phyloP scores from a whole-genome alignment of 1,140 invertebrate species.

The Ooceraea biroi region DNA sequence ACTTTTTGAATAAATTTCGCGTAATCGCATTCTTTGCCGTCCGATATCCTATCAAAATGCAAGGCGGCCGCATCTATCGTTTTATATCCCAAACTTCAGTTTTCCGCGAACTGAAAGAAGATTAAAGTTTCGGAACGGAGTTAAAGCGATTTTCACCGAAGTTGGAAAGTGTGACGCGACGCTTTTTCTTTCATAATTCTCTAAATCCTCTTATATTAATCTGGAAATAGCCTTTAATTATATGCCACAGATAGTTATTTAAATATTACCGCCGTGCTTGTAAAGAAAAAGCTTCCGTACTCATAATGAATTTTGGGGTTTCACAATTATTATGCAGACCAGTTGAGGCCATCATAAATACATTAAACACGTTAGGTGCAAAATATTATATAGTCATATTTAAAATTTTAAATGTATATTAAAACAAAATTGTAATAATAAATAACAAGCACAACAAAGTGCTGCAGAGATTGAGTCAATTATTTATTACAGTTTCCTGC shows the following conservation, averaged over 20 bases:
- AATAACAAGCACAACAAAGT: not conserved
- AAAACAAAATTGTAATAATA: not conserved
- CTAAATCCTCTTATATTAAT: slow-evolving; percentile 67
- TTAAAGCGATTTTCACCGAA: slow-evolving; percentile 67
- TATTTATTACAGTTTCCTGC: not conserved
- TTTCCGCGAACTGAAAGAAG: slow-evolving; percentile 68
- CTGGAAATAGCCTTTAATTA: slow-evolving; percentile 59
- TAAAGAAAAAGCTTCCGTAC: not conserved
- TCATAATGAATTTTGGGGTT: not conserved
- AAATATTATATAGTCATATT: not conserved
- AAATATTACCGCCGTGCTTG: slow-evolving; percentile 12
- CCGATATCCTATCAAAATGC: slow-evolving; percentile 60
- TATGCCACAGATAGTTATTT: slow-evolving; percentile 47
- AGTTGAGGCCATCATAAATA: not conserved
- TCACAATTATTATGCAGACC: not conserved
- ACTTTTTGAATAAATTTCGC: slow-evolving; percentile 57
- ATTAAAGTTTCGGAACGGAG: slow-evolving; percentile 69
- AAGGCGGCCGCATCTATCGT: slow-evolving; percentile 65
- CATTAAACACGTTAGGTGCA: not conserved
- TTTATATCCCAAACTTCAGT: slow-evolving; percentile 59
- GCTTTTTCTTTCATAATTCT: slow-evolving; percentile 61
- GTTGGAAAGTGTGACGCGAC: slow-evolving; percentile 67
- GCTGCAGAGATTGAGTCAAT: not conserved
- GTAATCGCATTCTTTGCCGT: slow-evolving; percentile 55
- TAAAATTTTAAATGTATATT: not conserved